A percentile compares a stretch with the other conserved stretches of the same genome.
Conservation (phyloP, 2,113 vertebrate genomes). For the Thalassarche chlororhynchos region DNA sequence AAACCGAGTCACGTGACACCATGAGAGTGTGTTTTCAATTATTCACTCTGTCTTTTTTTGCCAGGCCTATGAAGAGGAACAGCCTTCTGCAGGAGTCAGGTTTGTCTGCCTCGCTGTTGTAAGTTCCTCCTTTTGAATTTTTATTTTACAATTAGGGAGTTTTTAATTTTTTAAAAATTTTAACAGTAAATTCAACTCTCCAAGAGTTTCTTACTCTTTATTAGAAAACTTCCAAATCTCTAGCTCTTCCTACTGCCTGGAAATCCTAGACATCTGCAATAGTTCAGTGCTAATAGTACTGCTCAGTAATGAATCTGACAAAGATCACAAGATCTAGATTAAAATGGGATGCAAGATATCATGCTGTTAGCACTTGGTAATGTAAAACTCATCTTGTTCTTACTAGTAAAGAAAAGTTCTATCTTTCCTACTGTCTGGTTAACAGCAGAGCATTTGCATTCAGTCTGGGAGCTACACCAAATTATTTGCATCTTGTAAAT, state of each 20-base stretch:
- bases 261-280: background rate
- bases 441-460: background rate
- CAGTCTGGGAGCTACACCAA: background rate
- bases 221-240: background rate
- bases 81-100: constrained; percentile 57
- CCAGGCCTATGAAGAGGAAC: constrained; percentile 68
- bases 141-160: background rate
- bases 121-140: constrained; percentile 59
- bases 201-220: background rate
- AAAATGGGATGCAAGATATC: background rate
- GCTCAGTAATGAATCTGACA: background rate
- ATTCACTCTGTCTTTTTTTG: constrained; percentile 56
- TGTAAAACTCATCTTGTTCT: background rate
- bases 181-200: background rate
- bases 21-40: constrained; percentile 74
- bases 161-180: background rate
- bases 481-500: constrained; percentile 34
- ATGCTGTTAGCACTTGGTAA: background rate
- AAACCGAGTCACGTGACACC: constrained; percentile 51
- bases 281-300: background rate
- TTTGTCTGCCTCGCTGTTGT: constrained; percentile 54
- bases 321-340: background rate
- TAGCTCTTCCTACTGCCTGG: background rate
- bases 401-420: background rate
- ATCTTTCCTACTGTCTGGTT: background rate